Conservation (phyloP, 2,113 vertebrate genomes). For the Aleadryas rufinucha region DNA sequence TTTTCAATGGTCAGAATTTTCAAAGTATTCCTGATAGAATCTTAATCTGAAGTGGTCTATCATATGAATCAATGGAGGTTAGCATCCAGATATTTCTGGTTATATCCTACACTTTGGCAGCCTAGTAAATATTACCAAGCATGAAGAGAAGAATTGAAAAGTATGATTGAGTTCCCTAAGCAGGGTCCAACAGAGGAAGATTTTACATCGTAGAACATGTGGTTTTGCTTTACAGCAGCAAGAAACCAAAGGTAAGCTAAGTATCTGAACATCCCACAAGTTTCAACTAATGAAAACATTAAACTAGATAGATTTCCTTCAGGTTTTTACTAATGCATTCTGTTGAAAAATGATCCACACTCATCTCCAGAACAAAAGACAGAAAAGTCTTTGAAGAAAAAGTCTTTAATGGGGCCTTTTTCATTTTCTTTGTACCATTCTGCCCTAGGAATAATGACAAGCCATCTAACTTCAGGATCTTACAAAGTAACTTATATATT, state of each 20-base stretch:
- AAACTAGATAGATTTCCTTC: background rate
- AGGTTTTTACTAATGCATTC: background rate
- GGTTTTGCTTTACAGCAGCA: background rate
- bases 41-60: background rate
- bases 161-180: background rate
- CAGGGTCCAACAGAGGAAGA: background rate
- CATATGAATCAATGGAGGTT: background rate
- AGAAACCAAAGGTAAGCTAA: background rate
- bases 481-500: background rate
- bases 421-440: background rate
- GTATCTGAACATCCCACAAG: background rate
- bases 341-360: constrained; percentile 11
- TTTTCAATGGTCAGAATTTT: background rate
- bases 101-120: background rate
- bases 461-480: background rate
- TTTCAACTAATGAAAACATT: constrained; percentile 9
- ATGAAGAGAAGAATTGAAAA: background rate
- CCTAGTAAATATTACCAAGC: background rate
- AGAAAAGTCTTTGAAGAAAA: constrained; percentile 9
- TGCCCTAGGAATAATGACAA: constrained; percentile 6
- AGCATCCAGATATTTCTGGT: background rate
- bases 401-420: constrained; percentile 13
- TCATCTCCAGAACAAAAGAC: constrained; percentile 19
- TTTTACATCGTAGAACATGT: background rate
- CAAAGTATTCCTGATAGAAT: background rate